Base-by-base conservation (phyloP, 2,113 vertebrate species). In the Taurulus bubalis region DNA sequence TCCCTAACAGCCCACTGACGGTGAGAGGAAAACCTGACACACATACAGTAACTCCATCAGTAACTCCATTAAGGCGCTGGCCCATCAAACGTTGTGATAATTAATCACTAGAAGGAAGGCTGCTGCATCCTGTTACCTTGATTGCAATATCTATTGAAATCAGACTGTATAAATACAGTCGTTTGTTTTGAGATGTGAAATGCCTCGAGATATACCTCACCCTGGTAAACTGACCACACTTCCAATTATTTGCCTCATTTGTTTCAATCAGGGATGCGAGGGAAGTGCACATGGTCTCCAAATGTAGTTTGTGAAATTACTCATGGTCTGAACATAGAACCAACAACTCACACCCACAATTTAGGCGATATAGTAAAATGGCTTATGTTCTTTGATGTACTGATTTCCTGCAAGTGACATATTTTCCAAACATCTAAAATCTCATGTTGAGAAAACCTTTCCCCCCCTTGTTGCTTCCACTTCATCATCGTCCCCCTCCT, bases 171-270 rank as follows among this genome's bases (percentile, higher is more conserved):
- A 83, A 90, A 82, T 84, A 81, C 55, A 36, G 59, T 87, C 5
- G 36, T 87, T 83, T 89, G 24, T 91, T 88, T 83, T 66, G 58
- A 79, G 75, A 65, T 68, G 79, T 75, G 69, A 84, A 84, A 71
- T 12, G 71, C 81, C 80, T 74, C 10, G 20, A 79, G 71, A 80
- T 66, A 83, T 67, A 64, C 53, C 36, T 76, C 36, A 58, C 71
- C 55, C 59, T 14, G 28, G 71, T 79, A 78, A 90, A 88, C 40
- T 70, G 77, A 77, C 74, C 68, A 66, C 81, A 73, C 77, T 80
- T 88, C 42, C 45, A 87, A 86, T 91, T 81, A 91, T 88, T 80
- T 89, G 88, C 82, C 90, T 90, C 87, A 92, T 93, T 93, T 89
- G 81, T 92, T 91, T 89, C 79, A 93, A 88, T 92, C 88, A 89